These are phyloP conservation scores for Pachyseris speciosa DNA, from an alignment of 64 coral and sea anemone genomes.

Conservation along the genomic window DNA sequence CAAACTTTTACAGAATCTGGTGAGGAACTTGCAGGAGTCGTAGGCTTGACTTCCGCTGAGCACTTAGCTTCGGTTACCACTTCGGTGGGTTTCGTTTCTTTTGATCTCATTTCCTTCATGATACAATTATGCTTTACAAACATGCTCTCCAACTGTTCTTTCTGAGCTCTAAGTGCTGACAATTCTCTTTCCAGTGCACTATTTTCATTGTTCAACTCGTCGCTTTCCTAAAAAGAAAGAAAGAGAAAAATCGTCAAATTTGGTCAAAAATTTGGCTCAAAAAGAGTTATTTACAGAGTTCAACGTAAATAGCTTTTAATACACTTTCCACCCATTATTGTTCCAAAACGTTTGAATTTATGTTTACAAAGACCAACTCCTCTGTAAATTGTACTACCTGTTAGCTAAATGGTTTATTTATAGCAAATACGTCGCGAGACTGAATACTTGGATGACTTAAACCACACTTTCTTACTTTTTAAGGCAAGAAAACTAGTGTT, in stretches of 20 bases:
- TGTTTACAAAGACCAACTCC: too few relatives aligned
- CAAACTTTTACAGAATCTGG: constrained; percentile 26
- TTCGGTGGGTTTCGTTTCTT: not conserved
- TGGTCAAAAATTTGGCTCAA: too few relatives aligned
- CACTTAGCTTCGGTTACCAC: not conserved
- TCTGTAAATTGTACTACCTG: too few relatives aligned
- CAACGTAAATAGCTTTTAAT: too few relatives aligned
- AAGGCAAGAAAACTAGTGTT: not conserved
- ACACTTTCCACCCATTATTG: not conserved
- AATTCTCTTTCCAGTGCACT: constrained; percentile 71
- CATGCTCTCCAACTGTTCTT: constrained; percentile 73
- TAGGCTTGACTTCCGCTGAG: not conserved
- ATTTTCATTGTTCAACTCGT: constrained; percentile 56
- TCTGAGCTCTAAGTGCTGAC: constrained; percentile 60
- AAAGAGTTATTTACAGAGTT: too few relatives aligned
- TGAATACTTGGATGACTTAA: not conserved
- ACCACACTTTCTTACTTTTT: not conserved
- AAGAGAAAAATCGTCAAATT: not conserved
- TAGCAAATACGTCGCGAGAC: too few relatives aligned
- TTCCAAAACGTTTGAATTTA: too few relatives aligned
- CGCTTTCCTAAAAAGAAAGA: constrained; percentile 50
- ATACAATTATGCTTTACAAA: constrained; percentile 57
- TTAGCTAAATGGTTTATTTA: too few relatives aligned
- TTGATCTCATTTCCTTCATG: not conserved
- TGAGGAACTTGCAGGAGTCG: constrained; percentile 1